These are phyloP conservation scores for Promerops cafer DNA, from an alignment of 2,113 vertebrate species.

Conservation along the genomic window DNA sequence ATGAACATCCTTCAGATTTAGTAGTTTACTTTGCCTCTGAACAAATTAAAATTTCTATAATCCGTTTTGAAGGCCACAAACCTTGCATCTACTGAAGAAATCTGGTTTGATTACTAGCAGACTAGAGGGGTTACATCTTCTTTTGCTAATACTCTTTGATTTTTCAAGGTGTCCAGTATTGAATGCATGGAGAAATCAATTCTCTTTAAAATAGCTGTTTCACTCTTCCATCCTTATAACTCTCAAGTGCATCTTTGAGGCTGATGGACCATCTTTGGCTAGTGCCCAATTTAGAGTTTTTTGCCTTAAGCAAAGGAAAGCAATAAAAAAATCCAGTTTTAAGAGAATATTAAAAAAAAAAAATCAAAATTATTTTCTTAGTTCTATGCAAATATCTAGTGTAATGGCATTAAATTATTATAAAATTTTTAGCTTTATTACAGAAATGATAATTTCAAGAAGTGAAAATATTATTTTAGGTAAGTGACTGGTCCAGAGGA, in stretches of 20 bases:
- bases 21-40: neutral
- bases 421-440: neutral
- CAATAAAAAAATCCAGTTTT: neutral
- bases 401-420: neutral
- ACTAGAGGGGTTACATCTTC: slow-evolving; percentile 3
- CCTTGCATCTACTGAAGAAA: neutral
- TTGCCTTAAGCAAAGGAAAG: neutral
- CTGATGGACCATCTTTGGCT: neutral
- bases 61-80: neutral
- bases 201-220: slow-evolving; percentile 23
- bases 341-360: neutral
- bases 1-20: neutral
- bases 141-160: slow-evolving; percentile 19
- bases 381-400: neutral
- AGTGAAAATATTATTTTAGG: neutral
- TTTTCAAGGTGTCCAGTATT: slow-evolving; percentile 26
- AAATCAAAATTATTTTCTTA: neutral
- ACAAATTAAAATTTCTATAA: neutral
- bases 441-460: neutral
- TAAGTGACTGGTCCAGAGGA: neutral
- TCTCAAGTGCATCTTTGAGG: neutral
- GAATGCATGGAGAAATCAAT: slow-evolving; percentile 29
- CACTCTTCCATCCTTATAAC: neutral
- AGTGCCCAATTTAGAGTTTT: neutral
- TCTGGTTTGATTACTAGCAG: neutral